Evolutionary conservation across 2,888 invertebrate genomes (phyloP).

Genomic region (Phalera bucephala): DNA sequence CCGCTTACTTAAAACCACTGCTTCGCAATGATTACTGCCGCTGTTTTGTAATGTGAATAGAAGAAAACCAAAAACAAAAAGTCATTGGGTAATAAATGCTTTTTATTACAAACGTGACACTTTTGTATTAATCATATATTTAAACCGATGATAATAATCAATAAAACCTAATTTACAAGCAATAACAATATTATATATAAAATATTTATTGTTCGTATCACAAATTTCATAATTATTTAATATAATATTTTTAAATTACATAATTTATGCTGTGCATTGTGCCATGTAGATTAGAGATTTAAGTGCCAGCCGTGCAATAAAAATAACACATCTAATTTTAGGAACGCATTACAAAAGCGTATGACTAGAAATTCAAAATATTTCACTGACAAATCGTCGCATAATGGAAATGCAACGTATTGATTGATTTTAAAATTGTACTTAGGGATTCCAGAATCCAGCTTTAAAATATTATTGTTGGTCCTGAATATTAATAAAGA

Average conservation of each 20-base stretch:
- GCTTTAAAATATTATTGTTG: too few species aligned
- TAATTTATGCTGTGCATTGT: constrained; percentile 22
- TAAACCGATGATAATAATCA: constrained; percentile 1
- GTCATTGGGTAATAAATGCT: too few species aligned
- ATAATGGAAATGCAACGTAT: not conserved
- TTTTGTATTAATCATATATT: too few species aligned
- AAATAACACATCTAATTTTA: constrained; percentile 12
- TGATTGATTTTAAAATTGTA: too few species aligned
- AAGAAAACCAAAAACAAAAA: too few species aligned
- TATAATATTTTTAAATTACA: constrained; percentile 15
- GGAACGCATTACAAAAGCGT: constrained; percentile 13
- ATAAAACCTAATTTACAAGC: constrained; percentile 10
- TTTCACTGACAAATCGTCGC: constrained; percentile 7
- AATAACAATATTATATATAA: constrained; percentile 10
- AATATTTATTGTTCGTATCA: constrained; percentile 2
- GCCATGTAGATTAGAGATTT: constrained; percentile 12
- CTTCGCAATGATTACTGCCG: too few species aligned
- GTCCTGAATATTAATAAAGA: too few species aligned
- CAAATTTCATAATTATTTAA: constrained; percentile 15
- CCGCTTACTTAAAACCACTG: too few species aligned
- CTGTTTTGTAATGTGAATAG: too few species aligned
- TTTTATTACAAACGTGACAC: too few species aligned
- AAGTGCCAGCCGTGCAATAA: constrained; percentile 18
- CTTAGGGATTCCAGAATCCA: too few species aligned
- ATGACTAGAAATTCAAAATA: constrained; percentile 19